Percentiles rank a stretch among this genome's conserved stretches.
phyloP scores from a whole-genome alignment of 2,797 vertebrate species.

The Chaenodraco wilsoni region DNA sequence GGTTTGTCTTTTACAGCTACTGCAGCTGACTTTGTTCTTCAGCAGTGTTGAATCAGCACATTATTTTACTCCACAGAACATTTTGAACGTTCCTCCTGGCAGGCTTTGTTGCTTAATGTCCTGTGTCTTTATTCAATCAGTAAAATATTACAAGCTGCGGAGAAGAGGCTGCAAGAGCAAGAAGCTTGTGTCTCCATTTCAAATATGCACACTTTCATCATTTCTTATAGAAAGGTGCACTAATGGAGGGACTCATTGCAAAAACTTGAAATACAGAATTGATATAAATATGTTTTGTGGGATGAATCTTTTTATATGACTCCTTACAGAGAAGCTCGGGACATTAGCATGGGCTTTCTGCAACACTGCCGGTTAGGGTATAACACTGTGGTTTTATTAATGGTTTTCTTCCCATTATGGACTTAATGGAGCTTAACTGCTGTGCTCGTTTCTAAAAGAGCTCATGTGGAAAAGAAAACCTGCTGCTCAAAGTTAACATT shows the following conservation, averaged over 20 bases:
- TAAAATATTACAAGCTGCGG: conserved; percentile 17
- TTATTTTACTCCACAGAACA: not conserved
- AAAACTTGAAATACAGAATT: not conserved
- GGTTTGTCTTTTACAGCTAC: not conserved
- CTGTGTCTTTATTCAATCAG: conserved; percentile 11
- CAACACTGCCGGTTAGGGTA: not conserved
- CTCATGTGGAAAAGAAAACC: conserved; percentile 45
- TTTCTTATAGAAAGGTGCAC: not conserved
- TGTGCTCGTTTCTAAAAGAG: conserved; percentile 28
- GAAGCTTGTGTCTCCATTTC: not conserved
- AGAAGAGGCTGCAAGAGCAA: not conserved
- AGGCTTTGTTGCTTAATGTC: conserved; percentile 6
- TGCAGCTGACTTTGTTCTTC: not conserved
- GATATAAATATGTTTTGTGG: not conserved
- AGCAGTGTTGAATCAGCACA: conserved; percentile 15
- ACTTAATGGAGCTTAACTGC: conserved; percentile 37
- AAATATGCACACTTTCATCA: not conserved
- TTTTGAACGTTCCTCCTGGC: conserved; percentile 9
- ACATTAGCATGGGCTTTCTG: not conserved
- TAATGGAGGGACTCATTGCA: too few relatives aligned
- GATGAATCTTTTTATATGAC: not conserved
- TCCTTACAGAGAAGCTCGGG: not conserved
- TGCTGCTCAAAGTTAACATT: conserved; percentile 29
- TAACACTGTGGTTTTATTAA: conserved; percentile 24
- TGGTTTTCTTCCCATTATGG: conserved; percentile 31